phyloP scores from a whole-genome alignment of 1,140 invertebrate genomes.

The Drosophila ohnishii region DNA sequence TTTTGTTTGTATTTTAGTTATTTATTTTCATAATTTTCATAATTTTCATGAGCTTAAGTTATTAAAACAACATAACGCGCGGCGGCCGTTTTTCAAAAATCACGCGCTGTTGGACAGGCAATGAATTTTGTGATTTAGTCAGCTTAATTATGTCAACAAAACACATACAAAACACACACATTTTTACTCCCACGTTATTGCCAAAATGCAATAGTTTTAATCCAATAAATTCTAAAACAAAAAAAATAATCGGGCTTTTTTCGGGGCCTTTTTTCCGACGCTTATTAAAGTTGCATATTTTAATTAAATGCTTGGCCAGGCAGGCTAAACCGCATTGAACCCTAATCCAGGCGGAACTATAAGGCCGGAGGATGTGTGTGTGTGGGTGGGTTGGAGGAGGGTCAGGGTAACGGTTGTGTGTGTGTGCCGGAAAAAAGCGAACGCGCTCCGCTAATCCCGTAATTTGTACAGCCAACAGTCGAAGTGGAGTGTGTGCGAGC shows the following conservation, averaged over 20 bases:
- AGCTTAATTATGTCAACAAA: slow-evolving; percentile 62
- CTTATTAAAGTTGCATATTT: slow-evolving; percentile 76
- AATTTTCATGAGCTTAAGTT: slow-evolving; percentile 78
- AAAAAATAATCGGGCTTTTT: slow-evolving; percentile 15
- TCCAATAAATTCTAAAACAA: slow-evolving; percentile 52
- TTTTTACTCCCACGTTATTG: slow-evolving; percentile 42
- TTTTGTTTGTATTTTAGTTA: slow-evolving; percentile 37
- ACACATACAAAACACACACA: slow-evolving; percentile 37
- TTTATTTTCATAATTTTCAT: slow-evolving; percentile 80
- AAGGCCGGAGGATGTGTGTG: slow-evolving; percentile 3
- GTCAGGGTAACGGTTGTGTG: not conserved
- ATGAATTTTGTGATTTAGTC: slow-evolving; percentile 59
- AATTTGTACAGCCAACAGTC: slow-evolving; percentile 77
- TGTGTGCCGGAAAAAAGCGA: slow-evolving; percentile 52
- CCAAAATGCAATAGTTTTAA: slow-evolving; percentile 68
- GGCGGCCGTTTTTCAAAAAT: slow-evolving; percentile 39
- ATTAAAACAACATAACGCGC: slow-evolving; percentile 61
- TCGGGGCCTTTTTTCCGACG: not conserved
- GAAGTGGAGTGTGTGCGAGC: slow-evolving; percentile 15
- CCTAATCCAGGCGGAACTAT: slow-evolving; percentile 55
- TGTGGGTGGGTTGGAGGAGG: not conserved
- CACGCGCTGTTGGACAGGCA: slow-evolving; percentile 22
- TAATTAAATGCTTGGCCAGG: slow-evolving; percentile 62
- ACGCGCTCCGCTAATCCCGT: slow-evolving; percentile 72
- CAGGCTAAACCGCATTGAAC: slow-evolving; percentile 61